Evolutionary conservation across 2,113 vertebrate genomes (phyloP).

Genomic region (Cariama cristata): DNA sequence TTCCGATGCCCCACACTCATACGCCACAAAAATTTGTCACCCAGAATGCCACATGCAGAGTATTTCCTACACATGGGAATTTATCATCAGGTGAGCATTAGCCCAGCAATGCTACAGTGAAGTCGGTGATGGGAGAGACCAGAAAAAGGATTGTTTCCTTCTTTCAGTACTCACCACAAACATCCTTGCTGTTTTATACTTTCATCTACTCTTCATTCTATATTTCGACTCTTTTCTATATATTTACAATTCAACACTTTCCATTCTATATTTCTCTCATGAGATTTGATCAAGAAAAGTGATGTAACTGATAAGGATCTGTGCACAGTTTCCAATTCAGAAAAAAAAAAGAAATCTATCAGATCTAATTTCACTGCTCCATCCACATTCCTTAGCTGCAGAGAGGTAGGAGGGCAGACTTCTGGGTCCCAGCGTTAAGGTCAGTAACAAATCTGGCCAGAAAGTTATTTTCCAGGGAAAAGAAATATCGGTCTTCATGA

Average conservation of each 20-base stretch:
- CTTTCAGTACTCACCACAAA: background rate
- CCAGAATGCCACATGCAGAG: background rate
- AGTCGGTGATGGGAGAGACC: background rate
- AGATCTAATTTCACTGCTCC: background rate
- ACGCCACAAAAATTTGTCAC: accelerated
- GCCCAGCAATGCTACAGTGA: background rate
- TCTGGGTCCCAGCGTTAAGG: background rate
- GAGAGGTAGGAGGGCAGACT: background rate
- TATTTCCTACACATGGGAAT: background rate
- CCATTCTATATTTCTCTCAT: background rate
- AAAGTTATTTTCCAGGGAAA: background rate
- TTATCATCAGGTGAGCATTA: background rate
- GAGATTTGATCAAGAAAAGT: background rate
- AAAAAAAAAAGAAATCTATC: background rate
- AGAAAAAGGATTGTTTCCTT: background rate
- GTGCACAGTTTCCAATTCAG: background rate
- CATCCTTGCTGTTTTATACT: background rate
- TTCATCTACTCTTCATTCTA: background rate
- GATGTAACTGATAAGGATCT: background rate
- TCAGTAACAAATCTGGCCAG: background rate
- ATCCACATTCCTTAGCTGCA: background rate
- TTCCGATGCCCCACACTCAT: background rate
- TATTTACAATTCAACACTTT: background rate
- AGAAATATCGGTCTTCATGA: background rate
- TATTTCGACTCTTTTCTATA: background rate